Percentiles rank a stretch among this genome's conserved stretches.
Evolutionary conservation across 2,113 vertebrate genomes (phyloP).

Genomic region (Etheostoma spectabile): DNA sequence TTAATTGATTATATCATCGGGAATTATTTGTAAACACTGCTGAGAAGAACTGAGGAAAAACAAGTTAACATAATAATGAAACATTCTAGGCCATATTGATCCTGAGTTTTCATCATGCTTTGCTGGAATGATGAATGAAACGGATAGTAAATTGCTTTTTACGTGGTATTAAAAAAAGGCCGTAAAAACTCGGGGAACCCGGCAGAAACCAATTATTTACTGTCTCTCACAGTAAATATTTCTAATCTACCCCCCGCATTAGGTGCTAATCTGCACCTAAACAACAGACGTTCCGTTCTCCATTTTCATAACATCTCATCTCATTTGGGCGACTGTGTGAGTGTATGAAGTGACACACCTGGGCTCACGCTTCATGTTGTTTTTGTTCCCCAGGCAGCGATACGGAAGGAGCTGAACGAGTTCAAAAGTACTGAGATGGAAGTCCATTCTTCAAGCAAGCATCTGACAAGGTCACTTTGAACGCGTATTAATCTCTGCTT

Average conservation of each 20-base stretch:
- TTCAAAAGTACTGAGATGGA: constrained; percentile 99
- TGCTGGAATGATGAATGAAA: neutral
- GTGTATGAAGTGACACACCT: neutral
- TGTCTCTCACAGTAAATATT: neutral
- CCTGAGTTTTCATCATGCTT: neutral
- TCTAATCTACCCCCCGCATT: neutral
- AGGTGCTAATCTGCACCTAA: constrained; percentile 1
- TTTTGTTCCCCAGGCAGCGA: constrained; percentile 88
- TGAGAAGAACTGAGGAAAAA: neutral
- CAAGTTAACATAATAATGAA: neutral
- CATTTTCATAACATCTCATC: neutral
- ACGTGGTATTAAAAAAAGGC: neutral
- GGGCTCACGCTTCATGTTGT: constrained; percentile 10
- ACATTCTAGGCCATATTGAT: neutral
- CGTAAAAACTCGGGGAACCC: neutral
- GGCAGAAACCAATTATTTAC: constrained; percentile 2
- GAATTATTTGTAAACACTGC: neutral
- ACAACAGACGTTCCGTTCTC: constrained; percentile 28
- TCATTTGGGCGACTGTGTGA: neutral
- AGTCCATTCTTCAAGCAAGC: constrained; percentile 97
- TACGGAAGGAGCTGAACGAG: constrained; percentile 98
- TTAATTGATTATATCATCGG: neutral
- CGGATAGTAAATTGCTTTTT: neutral
- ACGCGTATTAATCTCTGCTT: accelerated
- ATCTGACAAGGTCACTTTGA: constrained; percentile 92